These are phyloP conservation scores for Sinocyclocheilus rhinocerous DNA, from an alignment of 2,113 vertebrate genomes.

Conservation along the genomic window DNA sequence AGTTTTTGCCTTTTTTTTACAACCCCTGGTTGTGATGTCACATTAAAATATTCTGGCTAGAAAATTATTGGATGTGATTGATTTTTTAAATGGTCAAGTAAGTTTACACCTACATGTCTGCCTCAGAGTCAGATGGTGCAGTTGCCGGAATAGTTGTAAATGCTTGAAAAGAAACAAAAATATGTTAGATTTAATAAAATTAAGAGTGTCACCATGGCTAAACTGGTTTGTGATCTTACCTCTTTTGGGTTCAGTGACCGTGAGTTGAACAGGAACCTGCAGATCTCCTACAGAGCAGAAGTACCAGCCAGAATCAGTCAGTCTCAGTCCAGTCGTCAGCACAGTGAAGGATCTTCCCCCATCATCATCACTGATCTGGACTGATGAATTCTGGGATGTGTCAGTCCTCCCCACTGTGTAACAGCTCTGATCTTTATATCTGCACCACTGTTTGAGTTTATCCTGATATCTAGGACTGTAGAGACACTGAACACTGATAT, in stretches of 20 bases:
- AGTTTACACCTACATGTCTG: neutral
- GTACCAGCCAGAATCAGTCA: conserved; percentile 63
- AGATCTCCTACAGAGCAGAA: conserved; percentile 47
- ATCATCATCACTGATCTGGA: conserved; percentile 63
- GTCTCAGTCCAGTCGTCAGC: conserved; percentile 57
- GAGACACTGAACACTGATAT: conserved; percentile 48
- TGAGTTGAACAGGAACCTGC: conserved; percentile 55
- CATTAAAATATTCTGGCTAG: too few species aligned
- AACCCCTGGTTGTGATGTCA: too few species aligned
- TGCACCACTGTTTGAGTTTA: conserved; percentile 47
- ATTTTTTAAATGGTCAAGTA: too few species aligned
- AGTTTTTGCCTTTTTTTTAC: too few species aligned
- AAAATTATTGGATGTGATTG: too few species aligned
- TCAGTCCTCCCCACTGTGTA: conserved; percentile 9
- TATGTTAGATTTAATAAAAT: too few species aligned
- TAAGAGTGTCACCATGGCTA: neutral
- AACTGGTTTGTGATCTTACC: neutral
- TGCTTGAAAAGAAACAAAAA: neutral
- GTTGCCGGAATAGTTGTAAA: neutral
- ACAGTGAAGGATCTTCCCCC: conserved; percentile 60
- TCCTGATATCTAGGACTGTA: conserved; percentile 38
- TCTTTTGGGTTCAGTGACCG: conserved; percentile 37
- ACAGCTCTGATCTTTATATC: conserved; percentile 30
- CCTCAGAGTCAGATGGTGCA: neutral
- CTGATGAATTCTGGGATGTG: conserved; percentile 1